Percentiles rank a stretch among this genome's conserved stretches.
Evolutionary conservation across 2,888 invertebrate genomes (phyloP).

Genomic region (Eubasilissa splendida): DNA sequence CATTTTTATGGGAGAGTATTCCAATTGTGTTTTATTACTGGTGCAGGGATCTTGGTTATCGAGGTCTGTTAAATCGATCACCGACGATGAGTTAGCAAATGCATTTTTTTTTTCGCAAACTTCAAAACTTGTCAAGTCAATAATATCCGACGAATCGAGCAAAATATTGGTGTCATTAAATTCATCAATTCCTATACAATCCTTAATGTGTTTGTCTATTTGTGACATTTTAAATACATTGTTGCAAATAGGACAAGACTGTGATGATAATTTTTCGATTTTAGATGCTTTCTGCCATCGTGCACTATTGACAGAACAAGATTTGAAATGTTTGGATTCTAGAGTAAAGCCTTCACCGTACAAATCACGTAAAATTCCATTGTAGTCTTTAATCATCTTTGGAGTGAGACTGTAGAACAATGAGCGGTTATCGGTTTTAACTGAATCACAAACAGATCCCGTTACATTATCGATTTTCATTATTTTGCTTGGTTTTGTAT

Average conservation of each 20-base stretch:
- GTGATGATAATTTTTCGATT: background rate
- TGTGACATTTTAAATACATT: constrained; percentile 62
- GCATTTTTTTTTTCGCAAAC: background rate
- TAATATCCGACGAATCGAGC: constrained; percentile 2
- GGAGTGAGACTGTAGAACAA: constrained; percentile 38
- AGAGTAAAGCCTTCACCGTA: constrained; percentile 66
- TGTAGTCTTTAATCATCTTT: constrained; percentile 48
- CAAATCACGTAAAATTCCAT: constrained; percentile 64
- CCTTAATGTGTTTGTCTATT: constrained; percentile 69
- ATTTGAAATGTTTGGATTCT: constrained; percentile 43
- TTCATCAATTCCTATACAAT: constrained; percentile 63
- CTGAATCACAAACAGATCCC: background rate
- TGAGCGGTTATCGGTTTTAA: constrained; percentile 20
- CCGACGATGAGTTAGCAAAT: background rate
- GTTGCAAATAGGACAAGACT: constrained; percentile 71
- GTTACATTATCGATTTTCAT: constrained; percentile 9
- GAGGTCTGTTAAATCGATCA: constrained; percentile 43
- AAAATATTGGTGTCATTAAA: constrained; percentile 18
- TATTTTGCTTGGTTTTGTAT: constrained; percentile 35
- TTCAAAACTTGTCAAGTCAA: constrained; percentile 44
- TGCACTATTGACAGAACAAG: background rate
- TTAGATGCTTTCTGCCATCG: constrained; percentile 27
- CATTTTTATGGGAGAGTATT: background rate
- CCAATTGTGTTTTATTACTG: constrained; percentile 1
- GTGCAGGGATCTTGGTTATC: constrained; percentile 5